These are phyloP conservation scores for Yasuhikotakia modesta DNA, from an alignment of 2,797 vertebrate species.

Conservation along the genomic window DNA sequence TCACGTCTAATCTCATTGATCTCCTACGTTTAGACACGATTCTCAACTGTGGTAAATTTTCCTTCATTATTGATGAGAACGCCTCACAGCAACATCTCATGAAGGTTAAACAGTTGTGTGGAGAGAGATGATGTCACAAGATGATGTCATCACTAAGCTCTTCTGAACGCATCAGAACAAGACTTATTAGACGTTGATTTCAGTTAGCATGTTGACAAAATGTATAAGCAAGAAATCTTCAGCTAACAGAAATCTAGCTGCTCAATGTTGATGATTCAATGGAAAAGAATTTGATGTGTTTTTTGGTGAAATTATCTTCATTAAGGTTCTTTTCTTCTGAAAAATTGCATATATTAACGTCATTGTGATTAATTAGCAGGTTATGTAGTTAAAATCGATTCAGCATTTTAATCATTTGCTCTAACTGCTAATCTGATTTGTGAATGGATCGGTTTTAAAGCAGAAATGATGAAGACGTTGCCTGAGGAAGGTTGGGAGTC, in stretches of 20 bases:
- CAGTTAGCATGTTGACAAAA: conserved; percentile 4
- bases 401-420: too few species aligned
- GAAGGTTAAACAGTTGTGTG: conserved; percentile 28
- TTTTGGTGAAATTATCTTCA: too few species aligned
- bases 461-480: conserved; percentile 14
- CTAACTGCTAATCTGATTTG: too few species aligned
- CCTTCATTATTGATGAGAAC: conserved; percentile 49
- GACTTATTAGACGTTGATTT: conserved; percentile 38
- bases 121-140: conserved; percentile 37
- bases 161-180: conserved; percentile 17
- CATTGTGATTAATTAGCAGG: too few species aligned
- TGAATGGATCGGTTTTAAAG: too few species aligned
- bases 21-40: conserved; percentile 15
- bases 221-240: background rate
- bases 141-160: background rate
- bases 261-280: background rate
- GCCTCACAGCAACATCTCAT: conserved; percentile 31
- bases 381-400: too few species aligned
- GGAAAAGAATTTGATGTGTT: background rate
- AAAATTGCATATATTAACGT: too few species aligned
- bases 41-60: conserved; percentile 35
- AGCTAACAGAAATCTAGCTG: background rate
- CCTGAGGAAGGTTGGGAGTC: conserved; percentile 35
- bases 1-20: conserved; percentile 24
- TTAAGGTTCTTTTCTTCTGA: too few species aligned